Evolutionary conservation across 1,140 invertebrate genomes (phyloP), one percentile per base, ranked within the genome.

Genomic region (Drosophila sp.): DNA sequence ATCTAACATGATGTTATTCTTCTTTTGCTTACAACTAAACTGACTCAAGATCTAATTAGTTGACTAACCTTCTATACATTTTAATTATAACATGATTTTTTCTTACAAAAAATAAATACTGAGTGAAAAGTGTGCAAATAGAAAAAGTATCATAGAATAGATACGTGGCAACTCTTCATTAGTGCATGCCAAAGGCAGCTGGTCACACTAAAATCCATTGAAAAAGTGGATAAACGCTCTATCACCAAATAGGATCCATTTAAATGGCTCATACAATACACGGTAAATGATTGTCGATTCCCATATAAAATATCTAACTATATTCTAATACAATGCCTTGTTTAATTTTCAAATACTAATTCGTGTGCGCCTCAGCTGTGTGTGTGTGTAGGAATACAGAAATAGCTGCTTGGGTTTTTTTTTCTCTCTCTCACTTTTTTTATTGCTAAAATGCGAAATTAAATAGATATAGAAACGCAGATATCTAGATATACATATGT

Each of bases 401-500:
- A 58, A 58, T 58, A 58, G 56, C 56, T 50, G 44, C 1, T 1
- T 57, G 7, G 1, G 25, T 57, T 58, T 17, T 17, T 23, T 35
- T 35, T 17, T 35, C 23, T 32, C 17, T 23, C 17, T 23, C 8
- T 56, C 33, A 33, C 27, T 30, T 56, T 33, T 57, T 57, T 57
- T 57, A 35, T 58, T 58, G 32, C 23, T 58, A 35, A 58, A 58
- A 58, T 38, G 56, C 56, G 32, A 33, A 58, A 58, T 58, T 58
- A 58, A 58, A 58, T 58, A 58, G 56, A 58, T 58, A 58, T 58
- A 58, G 56, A 58, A 35, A 58, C 32, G 32, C 32, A 38, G 32
- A 32, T 58, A 55, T 27, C 11, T 10, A 25, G 1, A 57, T 32
- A 33, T 17, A 17, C 4, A 57, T 57, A 8, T 47, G 44, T 47